These are phyloP conservation scores for Grus americana DNA, from an alignment of 2,113 vertebrate species.

Conservation along the genomic window DNA sequence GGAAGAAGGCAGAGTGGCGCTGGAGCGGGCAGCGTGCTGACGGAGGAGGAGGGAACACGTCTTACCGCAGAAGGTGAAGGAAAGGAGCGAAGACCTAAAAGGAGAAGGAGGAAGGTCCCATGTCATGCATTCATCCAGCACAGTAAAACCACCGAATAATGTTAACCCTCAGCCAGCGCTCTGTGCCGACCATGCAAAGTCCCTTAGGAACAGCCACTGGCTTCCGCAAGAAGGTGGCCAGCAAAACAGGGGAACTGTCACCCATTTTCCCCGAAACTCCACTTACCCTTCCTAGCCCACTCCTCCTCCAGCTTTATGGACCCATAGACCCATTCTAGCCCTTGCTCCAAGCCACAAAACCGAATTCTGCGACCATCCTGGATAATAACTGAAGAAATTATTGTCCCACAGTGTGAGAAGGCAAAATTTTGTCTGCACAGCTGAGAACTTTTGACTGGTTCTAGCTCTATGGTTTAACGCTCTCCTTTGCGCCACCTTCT, in stretches of 20 bases:
- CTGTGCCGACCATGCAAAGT: not conserved
- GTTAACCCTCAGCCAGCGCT: not conserved
- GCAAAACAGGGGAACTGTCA: not conserved
- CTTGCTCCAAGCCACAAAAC: not conserved
- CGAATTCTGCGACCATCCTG: not conserved
- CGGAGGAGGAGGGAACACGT: not conserved
- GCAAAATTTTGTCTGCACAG: not conserved
- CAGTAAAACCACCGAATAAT: not conserved
- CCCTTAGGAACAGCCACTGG: not conserved
- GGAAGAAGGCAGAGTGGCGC: not conserved
- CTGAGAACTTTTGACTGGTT: not conserved
- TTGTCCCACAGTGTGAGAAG: not conserved
- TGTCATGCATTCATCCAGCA: not conserved
- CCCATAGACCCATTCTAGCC: not conserved
- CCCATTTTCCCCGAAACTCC: not conserved
- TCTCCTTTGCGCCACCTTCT: not conserved
- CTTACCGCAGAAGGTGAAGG: not conserved
- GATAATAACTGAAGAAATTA: not conserved
- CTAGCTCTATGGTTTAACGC: not conserved
- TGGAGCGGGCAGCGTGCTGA: accelerated
- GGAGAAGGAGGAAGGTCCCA: not conserved
- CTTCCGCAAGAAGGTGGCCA: not conserved
- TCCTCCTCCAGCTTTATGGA: not conserved
- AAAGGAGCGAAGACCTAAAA: not conserved
- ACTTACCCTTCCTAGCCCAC: not conserved